phyloP scores from a whole-genome alignment of 1,140 invertebrate species.

The Achatina immaculata region DNA sequence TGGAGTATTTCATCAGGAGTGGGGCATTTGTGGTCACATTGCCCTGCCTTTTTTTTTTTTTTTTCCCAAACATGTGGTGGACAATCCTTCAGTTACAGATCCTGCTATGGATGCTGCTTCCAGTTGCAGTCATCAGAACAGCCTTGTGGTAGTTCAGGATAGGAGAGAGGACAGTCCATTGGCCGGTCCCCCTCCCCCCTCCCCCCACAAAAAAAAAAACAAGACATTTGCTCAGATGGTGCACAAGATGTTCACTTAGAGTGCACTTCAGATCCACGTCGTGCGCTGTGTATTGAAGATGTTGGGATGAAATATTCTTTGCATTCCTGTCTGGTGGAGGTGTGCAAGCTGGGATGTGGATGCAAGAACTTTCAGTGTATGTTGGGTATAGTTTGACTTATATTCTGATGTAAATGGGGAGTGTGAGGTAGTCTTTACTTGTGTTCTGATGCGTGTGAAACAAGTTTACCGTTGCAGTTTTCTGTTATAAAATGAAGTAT shows the following conservation, averaged over 20 bases:
- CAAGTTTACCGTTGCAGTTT: no score
- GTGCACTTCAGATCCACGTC: not conserved
- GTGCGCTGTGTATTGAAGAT: not conserved
- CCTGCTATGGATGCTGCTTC: not conserved
- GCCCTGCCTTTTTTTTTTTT: not conserved
- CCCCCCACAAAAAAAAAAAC: no score
- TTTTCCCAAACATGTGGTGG: no score
- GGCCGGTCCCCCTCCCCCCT: no score
- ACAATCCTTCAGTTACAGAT: conserved; percentile 16
- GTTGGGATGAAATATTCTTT: not conserved
- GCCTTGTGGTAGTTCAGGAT: not conserved
- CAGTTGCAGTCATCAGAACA: not conserved
- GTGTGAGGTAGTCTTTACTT: no score
- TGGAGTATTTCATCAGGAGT: conserved; percentile 6
- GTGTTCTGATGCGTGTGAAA: no score
- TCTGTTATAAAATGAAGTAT: no score
- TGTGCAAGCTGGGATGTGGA: conserved; percentile 14
- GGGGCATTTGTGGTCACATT: conserved; percentile 1
- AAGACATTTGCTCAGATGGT: no score
- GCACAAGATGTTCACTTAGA: not conserved
- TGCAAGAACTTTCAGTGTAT: no score
- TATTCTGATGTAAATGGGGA: no score
- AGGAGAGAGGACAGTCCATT: not conserved
- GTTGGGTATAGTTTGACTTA: no score
- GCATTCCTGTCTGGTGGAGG: conserved; percentile 16